phyloP scores from a whole-genome alignment of 2,113 vertebrate species.

The Speoplatyrhinus poulsoni region DNA sequence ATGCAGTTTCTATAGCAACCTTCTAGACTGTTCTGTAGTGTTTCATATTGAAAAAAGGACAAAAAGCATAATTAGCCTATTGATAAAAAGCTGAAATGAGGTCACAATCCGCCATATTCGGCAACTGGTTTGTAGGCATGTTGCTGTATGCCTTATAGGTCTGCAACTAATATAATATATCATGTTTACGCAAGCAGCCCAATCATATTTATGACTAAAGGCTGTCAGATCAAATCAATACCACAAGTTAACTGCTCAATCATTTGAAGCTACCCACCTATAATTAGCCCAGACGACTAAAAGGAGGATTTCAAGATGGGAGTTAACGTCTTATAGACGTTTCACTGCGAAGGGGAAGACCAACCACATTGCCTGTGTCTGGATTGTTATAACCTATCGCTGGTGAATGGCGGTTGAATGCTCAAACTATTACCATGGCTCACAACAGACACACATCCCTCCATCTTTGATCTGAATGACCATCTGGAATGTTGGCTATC shows the following conservation, averaged over 20 bases:
- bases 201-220: neutral
- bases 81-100: conserved; percentile 11
- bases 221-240: neutral
- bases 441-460: neutral
- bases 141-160: neutral
- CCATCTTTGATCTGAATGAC: neutral
- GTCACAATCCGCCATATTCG: conserved; percentile 54
- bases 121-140: neutral
- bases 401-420: conserved; percentile 7
- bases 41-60: conserved; percentile 39
- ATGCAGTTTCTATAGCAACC: conserved; percentile 91
- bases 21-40: conserved; percentile 77
- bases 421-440: conserved; percentile 5
- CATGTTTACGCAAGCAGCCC: neutral
- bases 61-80: neutral
- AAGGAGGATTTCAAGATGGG: conserved; percentile 8
- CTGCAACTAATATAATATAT: too few relatives aligned
- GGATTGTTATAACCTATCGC: conserved; percentile 41
- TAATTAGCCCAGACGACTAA: neutral
- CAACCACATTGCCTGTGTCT: conserved; percentile 14
- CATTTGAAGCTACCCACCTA: neutral
- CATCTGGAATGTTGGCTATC: neutral
- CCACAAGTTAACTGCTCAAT: neutral
- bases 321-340: neutral
- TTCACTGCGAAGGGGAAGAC: conserved; percentile 12